Conservation (phyloP, 1,140 invertebrate genomes). For the Bombus pyrosoma region DNA sequence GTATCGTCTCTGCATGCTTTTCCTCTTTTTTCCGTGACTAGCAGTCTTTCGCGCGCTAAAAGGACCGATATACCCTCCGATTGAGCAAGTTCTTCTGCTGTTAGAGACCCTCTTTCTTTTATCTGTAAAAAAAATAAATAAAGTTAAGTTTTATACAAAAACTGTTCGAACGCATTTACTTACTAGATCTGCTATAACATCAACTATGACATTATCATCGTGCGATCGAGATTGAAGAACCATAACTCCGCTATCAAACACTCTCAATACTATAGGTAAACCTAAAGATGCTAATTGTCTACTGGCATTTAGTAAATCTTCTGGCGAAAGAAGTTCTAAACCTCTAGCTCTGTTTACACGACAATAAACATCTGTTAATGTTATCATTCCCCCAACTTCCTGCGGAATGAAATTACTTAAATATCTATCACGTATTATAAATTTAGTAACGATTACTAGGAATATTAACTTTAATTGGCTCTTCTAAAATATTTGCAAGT, state of each 20-base stretch:
- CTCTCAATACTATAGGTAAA: conserved; percentile 90
- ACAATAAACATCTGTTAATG: conserved; percentile 97
- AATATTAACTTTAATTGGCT: conserved; percentile 88
- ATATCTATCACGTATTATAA: neutral
- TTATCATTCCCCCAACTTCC: conserved; percentile 98
- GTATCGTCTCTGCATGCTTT: conserved; percentile 96
- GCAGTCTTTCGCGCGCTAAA: conserved; percentile 92
- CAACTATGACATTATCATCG: conserved; percentile 89
- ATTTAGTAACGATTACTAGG: conserved; percentile 5
- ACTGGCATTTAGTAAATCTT: conserved; percentile 97
- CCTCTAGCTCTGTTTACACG: conserved; percentile 95
- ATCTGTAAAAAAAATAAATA: conserved; percentile 84
- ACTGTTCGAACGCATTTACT: conserved; percentile 60
- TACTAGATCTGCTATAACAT: conserved; percentile 88
- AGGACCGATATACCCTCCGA: conserved; percentile 92
- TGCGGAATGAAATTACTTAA: conserved; percentile 76
- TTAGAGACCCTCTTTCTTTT: conserved; percentile 88
- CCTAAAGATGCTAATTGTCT: conserved; percentile 85
- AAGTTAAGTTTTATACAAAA: conserved; percentile 19
- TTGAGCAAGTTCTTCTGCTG: conserved; percentile 93
- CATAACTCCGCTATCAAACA: conserved; percentile 95
- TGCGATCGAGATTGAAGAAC: conserved; percentile 92
- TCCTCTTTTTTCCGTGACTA: conserved; percentile 92
- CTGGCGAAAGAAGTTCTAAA: conserved; percentile 94
- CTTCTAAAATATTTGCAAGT: conserved; percentile 91